Conservation (phyloP, 1,140 invertebrate species). For the Steinernema feltiae region DNA sequence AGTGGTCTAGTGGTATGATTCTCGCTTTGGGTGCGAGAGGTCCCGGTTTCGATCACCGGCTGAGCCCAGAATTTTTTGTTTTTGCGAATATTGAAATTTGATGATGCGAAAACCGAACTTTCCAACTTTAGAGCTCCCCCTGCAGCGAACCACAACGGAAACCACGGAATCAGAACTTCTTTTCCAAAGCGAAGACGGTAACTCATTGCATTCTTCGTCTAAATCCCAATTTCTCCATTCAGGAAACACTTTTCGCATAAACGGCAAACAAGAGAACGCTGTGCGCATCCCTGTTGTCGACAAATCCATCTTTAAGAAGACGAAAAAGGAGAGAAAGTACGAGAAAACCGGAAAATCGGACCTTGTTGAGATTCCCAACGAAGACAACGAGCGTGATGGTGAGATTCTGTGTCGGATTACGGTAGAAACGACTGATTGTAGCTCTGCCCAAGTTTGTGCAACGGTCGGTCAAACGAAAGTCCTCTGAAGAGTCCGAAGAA, state of each 20-base stretch:
- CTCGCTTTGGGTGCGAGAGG: constrained; percentile 56
- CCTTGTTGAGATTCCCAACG: background rate
- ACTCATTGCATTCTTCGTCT: background rate
- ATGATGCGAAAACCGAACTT: background rate
- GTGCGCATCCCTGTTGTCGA: background rate
- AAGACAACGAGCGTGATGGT: background rate
- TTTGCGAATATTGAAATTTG: too few relatives aligned
- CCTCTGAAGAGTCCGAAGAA: background rate
- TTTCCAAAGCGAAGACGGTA: background rate
- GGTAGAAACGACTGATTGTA: background rate
- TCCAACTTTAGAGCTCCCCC: background rate
- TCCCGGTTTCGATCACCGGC: constrained; percentile 51
- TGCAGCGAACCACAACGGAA: background rate
- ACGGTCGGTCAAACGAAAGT: background rate
- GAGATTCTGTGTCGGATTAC: background rate
- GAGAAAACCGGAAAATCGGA: background rate
- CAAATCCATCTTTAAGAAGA: background rate
- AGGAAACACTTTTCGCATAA: background rate
- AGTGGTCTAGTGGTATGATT: constrained; percentile 56
- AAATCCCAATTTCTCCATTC: background rate
- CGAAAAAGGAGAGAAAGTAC: background rate
- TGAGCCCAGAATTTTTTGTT: too few relatives aligned
- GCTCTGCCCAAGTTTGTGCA: background rate
- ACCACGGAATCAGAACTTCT: background rate
- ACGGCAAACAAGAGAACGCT: background rate